Percentiles rank a stretch among this genome's conserved stretches.
These are phyloP conservation scores for Xylota segnis DNA, from an alignment of 2,888 invertebrate species.

Conservation along the genomic window DNA sequence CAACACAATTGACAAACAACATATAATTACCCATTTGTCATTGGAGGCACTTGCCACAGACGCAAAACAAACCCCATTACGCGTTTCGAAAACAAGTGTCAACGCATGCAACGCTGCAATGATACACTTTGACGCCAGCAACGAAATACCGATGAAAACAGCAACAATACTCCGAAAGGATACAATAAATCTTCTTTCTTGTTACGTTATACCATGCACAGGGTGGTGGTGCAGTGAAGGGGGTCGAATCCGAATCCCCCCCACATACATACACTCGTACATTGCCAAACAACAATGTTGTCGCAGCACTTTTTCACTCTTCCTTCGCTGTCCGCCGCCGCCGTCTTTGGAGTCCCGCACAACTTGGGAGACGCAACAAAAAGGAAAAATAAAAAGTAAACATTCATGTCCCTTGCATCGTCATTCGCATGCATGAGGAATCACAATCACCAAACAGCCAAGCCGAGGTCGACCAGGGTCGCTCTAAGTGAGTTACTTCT, in stretches of 20 bases:
- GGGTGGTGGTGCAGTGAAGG: constrained; percentile 16
- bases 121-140: constrained; percentile 61
- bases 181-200: constrained; percentile 72
- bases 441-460: constrained; percentile 39
- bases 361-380: constrained; percentile 22
- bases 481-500: constrained; percentile 43
- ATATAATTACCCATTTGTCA: constrained; percentile 60
- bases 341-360: constrained; percentile 13
- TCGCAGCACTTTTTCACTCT: neutral
- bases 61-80: constrained; percentile 22
- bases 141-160: constrained; percentile 13
- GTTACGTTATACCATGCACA: constrained; percentile 41
- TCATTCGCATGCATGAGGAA: constrained; percentile 25
- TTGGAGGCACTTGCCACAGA: constrained; percentile 51
- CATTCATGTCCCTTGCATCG: constrained; percentile 40
- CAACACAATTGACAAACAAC: constrained; percentile 23
- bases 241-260: neutral
- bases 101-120: constrained; percentile 55
- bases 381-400: constrained; percentile 8
- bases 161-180: constrained; percentile 49
- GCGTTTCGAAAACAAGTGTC: constrained; percentile 60
- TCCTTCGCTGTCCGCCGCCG: neutral
- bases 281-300: constrained; percentile 35
- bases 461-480: constrained; percentile 70
- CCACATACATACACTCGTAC: neutral